These are phyloP conservation scores for Bradypus variegatus DNA, from an alignment of 2,797 vertebrate genomes.

Conservation along the genomic window DNA sequence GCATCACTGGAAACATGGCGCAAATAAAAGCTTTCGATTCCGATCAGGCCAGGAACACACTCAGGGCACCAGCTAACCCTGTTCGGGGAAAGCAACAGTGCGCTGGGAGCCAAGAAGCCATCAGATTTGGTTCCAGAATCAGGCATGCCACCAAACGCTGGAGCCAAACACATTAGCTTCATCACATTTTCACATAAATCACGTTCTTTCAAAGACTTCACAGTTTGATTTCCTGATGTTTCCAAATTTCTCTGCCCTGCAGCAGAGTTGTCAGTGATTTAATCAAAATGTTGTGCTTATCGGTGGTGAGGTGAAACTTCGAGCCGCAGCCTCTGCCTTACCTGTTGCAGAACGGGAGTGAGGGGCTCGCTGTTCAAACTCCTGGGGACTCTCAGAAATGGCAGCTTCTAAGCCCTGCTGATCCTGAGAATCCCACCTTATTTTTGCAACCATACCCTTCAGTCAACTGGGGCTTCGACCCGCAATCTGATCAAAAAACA, in stretches of 20 bases:
- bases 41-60: conserved; percentile 33
- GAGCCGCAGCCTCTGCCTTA: background rate
- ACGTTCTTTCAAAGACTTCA: conserved; percentile 71
- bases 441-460: background rate
- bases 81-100: background rate
- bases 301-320: background rate
- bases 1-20: conserved; percentile 37
- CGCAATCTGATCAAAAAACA: background rate
- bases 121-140: conserved; percentile 56
- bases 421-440: background rate
- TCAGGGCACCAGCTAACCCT: background rate
- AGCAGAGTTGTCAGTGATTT: conserved; percentile 65
- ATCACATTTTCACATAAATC: conserved; percentile 70
- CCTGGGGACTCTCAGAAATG: background rate
- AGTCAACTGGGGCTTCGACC: background rate
- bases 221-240: conserved; percentile 71
- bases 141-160: conserved; percentile 50
- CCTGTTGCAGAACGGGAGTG: background rate
- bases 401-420: fast-evolving
- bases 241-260: conserved; percentile 68
- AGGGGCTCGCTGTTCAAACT: background rate
- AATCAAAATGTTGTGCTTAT: conserved; percentile 53
- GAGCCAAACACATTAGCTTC: conserved; percentile 67
- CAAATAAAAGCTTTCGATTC: conserved; percentile 39
- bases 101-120: conserved; percentile 59